A percentile compares a stretch with the other conserved stretches of the same genome.
These are phyloP conservation scores for Isichthys henryi DNA, from an alignment of 2,113 vertebrate genomes.

Conservation along the genomic window DNA sequence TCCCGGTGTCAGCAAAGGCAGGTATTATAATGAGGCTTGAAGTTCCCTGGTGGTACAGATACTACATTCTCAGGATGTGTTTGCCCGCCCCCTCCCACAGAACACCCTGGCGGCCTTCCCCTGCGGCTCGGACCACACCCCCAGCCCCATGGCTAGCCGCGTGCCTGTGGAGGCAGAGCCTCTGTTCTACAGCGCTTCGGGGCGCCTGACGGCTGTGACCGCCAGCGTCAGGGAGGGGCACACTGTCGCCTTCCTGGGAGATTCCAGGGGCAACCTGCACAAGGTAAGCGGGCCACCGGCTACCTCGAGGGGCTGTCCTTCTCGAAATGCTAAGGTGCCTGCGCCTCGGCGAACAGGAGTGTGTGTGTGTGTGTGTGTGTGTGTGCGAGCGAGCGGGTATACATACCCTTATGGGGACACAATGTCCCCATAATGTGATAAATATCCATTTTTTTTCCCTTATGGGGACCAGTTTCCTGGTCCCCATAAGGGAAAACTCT, in stretches of 20 bases:
- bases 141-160: conserved; percentile 90
- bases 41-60: not conserved
- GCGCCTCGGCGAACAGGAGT: no score
- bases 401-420: no score
- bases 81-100: conserved; percentile 48
- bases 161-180: conserved; percentile 65
- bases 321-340: not conserved
- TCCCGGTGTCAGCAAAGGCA: not conserved
- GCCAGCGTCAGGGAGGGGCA: conserved; percentile 77
- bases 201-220: conserved; percentile 80
- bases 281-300: conserved; percentile 62
- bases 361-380: not conserved
- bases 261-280: conserved; percentile 78
- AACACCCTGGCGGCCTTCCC: conserved; percentile 89
- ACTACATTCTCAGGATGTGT: not conserved
- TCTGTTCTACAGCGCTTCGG: conserved; percentile 59
- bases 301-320: not conserved
- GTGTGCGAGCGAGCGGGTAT: no score
- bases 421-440: no score
- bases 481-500: no score
- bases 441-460: no score
- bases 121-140: conserved; percentile 94
- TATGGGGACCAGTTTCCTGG: no score
- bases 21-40: not conserved
- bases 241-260: conserved; percentile 85